These are phyloP conservation scores for Leucopsar rothschildi DNA, from an alignment of 2,113 vertebrate species.

Conservation along the genomic window DNA sequence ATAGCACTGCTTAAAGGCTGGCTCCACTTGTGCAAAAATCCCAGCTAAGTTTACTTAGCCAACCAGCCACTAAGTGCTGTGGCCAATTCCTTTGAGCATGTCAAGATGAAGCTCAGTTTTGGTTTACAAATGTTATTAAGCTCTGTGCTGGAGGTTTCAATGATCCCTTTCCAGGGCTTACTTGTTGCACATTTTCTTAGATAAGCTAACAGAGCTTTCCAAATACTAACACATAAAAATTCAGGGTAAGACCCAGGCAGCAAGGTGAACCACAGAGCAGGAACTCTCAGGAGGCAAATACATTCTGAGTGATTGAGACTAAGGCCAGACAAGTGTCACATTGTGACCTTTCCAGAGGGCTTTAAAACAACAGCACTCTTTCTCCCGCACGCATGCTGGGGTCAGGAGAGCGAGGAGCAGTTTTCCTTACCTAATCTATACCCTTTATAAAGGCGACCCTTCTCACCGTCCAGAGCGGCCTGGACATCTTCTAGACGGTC, in stretches of 20 bases:
- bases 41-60: not conserved
- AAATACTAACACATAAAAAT: not conserved
- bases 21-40: not conserved
- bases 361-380: conserved; percentile 4
- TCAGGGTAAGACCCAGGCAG: not conserved
- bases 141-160: not conserved
- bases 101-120: not conserved
- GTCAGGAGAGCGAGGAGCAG: conserved; percentile 36
- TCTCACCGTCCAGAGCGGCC: conserved; percentile 85
- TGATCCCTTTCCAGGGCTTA: not conserved
- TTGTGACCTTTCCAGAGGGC: not conserved
- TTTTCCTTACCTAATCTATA: conserved; percentile 88
- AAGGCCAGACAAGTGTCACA: not conserved
- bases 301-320: not conserved
- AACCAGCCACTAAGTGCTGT: not conserved
- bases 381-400: conserved; percentile 21
- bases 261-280: not conserved
- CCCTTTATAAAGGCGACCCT: conserved; percentile 86
- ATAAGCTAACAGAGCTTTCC: not conserved
- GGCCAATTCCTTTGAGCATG: not conserved
- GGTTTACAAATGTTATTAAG: not conserved
- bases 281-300: not conserved
- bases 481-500: conserved; percentile 86
- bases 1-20: not conserved
- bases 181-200: not conserved